These are phyloP conservation scores for Eulemur rufifrons DNA, from an alignment of 2,113 vertebrate species.

Conservation along the genomic window DNA sequence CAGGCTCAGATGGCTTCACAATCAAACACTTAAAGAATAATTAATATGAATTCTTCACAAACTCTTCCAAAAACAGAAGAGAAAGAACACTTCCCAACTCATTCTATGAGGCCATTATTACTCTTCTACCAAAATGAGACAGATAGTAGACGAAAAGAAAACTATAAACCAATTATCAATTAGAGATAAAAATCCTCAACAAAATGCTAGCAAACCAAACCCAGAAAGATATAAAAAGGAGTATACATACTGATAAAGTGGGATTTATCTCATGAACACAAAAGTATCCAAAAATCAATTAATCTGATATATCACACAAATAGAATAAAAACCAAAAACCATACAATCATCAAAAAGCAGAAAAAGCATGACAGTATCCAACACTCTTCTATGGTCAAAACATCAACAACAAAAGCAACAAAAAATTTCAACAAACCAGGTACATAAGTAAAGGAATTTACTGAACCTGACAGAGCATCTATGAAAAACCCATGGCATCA, in stretches of 20 bases:
- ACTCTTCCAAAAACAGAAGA: not conserved
- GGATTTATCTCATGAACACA: not conserved
- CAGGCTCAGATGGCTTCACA: not conserved
- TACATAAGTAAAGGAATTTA: not conserved
- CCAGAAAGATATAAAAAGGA: not conserved
- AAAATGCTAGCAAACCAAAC: conserved; percentile 23
- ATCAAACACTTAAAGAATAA: not conserved
- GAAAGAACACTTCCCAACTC: not conserved
- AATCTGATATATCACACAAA: not conserved
- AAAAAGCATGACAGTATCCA: not conserved
- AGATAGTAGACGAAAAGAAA: not conserved
- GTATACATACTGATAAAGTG: not conserved
- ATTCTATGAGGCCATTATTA: not conserved
- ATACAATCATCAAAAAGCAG: not conserved
- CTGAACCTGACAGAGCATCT: not conserved
- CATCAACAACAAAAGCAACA: not conserved
- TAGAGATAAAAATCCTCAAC: conserved; percentile 27
- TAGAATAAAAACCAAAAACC: conserved; percentile 20
- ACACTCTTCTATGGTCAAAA: not conserved
- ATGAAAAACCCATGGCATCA: not conserved
- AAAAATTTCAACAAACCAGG: not conserved
- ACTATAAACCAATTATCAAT: not conserved
- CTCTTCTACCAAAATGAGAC: not conserved
- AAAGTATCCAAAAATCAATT: not conserved
- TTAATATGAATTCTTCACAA: not conserved